phyloP scores from a whole-genome alignment of 2,888 invertebrate genomes.

The Rhamnusium bicolor region DNA sequence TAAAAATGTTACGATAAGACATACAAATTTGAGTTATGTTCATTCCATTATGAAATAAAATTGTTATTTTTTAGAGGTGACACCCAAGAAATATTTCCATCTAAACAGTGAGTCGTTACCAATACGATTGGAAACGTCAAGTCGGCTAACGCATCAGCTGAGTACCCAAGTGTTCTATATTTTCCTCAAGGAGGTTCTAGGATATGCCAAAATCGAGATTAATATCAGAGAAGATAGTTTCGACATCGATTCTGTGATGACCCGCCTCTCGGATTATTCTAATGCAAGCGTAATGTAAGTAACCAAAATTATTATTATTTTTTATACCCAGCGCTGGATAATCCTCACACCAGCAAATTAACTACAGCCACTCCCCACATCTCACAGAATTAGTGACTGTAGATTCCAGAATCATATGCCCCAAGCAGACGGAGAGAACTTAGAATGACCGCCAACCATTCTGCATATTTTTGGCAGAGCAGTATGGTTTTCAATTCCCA shows the following conservation, averaged over 20 bases:
- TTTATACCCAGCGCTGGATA: no score
- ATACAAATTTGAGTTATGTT: neutral
- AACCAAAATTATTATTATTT: neutral
- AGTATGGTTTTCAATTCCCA: no score
- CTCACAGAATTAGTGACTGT: no score
- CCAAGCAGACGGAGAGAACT: no score
- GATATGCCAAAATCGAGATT: constrained; percentile 70
- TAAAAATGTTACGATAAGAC: no score
- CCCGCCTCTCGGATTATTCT: constrained; percentile 60
- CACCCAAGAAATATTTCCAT: constrained; percentile 70
- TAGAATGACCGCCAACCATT: no score
- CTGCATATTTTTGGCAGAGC: no score
- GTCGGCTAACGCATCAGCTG: constrained; percentile 74
- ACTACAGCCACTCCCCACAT: no score
- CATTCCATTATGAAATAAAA: neutral
- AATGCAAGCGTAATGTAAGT: constrained; percentile 38
- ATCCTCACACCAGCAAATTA: no score
- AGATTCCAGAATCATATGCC: no score
- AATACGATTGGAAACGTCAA: constrained; percentile 74
- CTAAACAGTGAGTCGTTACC: constrained; percentile 67
- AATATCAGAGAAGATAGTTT: constrained; percentile 70
- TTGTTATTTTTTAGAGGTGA: constrained; percentile 69
- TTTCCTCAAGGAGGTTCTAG: constrained; percentile 72
- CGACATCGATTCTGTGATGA: constrained; percentile 65
- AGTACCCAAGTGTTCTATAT: constrained; percentile 75